Conservation (phyloP, 2,113 vertebrate species). For the Electrona antarctica region DNA sequence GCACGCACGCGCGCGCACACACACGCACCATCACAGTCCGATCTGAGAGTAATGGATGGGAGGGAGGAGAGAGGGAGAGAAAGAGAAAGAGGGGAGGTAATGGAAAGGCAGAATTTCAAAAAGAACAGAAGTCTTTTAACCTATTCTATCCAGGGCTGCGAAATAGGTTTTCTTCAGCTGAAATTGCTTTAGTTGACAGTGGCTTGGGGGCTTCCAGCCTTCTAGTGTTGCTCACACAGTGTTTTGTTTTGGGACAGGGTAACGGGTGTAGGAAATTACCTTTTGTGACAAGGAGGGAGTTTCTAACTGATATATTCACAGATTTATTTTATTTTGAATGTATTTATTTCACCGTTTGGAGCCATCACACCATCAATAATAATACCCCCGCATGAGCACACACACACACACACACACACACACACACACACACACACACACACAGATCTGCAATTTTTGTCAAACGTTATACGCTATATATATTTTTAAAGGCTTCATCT, state of each 20-base stretch:
- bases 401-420: background rate
- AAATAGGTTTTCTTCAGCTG: conserved; percentile 76
- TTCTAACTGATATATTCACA: conserved; percentile 12
- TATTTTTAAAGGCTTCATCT: too few relatives aligned
- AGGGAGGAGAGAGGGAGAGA: conserved; percentile 10
- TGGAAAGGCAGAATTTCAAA: conserved; percentile 43
- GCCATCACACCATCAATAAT: conserved; percentile 29
- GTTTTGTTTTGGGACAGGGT: conserved; percentile 3
- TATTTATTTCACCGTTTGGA: too few relatives aligned
- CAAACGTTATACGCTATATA: too few relatives aligned
- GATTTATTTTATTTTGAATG: too few relatives aligned
- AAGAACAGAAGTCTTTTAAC: conserved; percentile 38
- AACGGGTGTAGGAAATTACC: background rate
- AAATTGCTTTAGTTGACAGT: conserved; percentile 60
- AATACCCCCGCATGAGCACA: conserved; percentile 1
- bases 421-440: conserved; percentile 4
- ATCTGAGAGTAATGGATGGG: conserved; percentile 40
- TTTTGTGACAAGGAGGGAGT: conserved; percentile 24
- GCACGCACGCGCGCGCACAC: conserved; percentile 23
- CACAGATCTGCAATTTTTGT: background rate
- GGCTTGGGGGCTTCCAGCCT: conserved; percentile 9
- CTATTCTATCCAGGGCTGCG: background rate
- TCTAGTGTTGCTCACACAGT: background rate
- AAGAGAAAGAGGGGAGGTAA: conserved; percentile 16
- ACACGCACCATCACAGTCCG: conserved; percentile 3